Percentiles rank a stretch among this genome's conserved stretches.
These are phyloP conservation scores for Patella depressa DNA, from an alignment of 2,888 invertebrate species.

Conservation along the genomic window DNA sequence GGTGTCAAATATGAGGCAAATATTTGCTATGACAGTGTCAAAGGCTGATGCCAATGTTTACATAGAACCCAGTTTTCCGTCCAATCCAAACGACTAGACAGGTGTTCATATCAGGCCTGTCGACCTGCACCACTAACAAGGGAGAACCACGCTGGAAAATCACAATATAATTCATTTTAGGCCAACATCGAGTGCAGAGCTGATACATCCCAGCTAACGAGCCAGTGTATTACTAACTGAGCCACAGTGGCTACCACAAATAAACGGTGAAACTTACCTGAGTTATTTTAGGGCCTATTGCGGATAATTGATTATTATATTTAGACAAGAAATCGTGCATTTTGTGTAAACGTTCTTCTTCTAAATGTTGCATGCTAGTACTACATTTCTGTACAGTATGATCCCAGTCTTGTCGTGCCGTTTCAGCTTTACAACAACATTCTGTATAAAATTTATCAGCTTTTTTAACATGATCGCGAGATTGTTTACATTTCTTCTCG, in stretches of 20 bases:
- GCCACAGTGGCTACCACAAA: not conserved
- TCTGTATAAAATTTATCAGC: constrained; percentile 95
- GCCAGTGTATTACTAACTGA: no score
- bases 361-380: constrained; percentile 87
- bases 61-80: no score
- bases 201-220: no score
- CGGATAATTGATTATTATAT: constrained; percentile 76
- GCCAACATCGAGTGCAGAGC: no score
- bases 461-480: constrained; percentile 90
- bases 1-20: no score
- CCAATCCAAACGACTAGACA: no score
- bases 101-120: no score
- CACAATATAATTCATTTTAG: no score
- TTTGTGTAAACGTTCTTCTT: constrained; percentile 88
- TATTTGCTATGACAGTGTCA: no score
- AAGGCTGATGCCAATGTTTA: no score
- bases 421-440: constrained; percentile 89
- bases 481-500: constrained; percentile 89
- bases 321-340: constrained; percentile 80
- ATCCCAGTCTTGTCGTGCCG: constrained; percentile 89
- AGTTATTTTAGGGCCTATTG: constrained; percentile 81
- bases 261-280: constrained; percentile 55
- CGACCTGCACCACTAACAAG: no score
- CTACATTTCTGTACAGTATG: constrained; percentile 89
- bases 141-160: no score